A percentile compares a stretch with the other conserved stretches of the same genome.
These are phyloP conservation scores for Antechinus flavipes DNA, from an alignment of 2,113 vertebrate species.

Conservation along the genomic window DNA sequence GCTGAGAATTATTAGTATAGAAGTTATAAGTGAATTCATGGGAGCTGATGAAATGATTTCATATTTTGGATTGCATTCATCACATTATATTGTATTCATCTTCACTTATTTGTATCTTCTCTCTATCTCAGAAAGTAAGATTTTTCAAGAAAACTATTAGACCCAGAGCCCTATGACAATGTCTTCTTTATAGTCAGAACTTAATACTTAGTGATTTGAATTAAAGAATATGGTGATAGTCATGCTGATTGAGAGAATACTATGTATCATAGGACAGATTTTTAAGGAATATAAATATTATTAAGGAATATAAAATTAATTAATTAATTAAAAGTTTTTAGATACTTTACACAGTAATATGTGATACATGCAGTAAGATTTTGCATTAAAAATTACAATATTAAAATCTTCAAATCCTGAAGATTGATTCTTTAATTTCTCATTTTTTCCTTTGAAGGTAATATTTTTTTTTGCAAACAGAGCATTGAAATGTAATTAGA, in stretches of 20 bases:
- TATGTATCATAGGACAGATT: not conserved
- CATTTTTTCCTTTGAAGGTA: not conserved
- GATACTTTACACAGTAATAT: not conserved
- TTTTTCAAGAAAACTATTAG: not conserved
- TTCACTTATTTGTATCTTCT: not conserved
- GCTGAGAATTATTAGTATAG: not conserved
- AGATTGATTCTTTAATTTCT: not conserved
- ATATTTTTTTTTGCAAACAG: slow-evolving; percentile 32
- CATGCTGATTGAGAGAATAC: not conserved
- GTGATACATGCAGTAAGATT: not conserved
- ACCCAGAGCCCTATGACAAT: not conserved
- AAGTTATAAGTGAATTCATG: not conserved
- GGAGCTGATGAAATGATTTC: not conserved
- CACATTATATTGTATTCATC: too few relatives aligned
- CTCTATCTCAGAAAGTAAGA: not conserved
- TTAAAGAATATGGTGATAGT: not conserved
- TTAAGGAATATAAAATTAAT: not conserved
- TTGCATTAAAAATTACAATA: not conserved
- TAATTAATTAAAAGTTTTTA: not conserved
- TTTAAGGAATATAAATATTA: not conserved
- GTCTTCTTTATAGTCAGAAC: not conserved
- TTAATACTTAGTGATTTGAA: not conserved
- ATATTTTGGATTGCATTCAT: not conserved
- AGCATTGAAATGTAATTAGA: not conserved
- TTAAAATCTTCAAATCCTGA: not conserved